A percentile compares a stretch with the other conserved stretches of the same genome.
These are phyloP conservation scores for Psix sp. DNA, from an alignment of 1,140 invertebrate species.

Conservation along the genomic window DNA sequence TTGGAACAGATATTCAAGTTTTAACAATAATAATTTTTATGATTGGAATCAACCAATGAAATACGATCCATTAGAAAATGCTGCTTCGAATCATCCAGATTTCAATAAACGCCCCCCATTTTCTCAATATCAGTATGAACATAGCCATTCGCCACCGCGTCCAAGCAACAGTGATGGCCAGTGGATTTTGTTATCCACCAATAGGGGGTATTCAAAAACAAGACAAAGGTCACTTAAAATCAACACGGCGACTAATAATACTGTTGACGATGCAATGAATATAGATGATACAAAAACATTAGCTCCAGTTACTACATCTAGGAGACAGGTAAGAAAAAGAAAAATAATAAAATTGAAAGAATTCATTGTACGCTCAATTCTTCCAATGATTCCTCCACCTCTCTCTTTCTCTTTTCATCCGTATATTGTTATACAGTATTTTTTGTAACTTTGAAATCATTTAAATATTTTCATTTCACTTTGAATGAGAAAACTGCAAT, in stretches of 20 bases:
- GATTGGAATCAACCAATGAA: constrained; percentile 65
- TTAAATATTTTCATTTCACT: no score
- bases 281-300: no score
- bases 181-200: constrained; percentile 86
- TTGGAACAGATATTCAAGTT: constrained; percentile 67
- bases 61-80: constrained; percentile 52
- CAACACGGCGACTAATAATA: constrained; percentile 73
- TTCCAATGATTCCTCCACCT: no score
- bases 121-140: constrained; percentile 72
- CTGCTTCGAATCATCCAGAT: constrained; percentile 32
- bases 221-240: constrained; percentile 74
- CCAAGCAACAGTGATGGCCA: constrained; percentile 83
- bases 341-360: constrained; percentile 13
- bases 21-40: constrained; percentile 52
- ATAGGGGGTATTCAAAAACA: constrained; percentile 82
- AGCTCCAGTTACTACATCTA: constrained; percentile 68
- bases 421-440: no score
- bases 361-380: no score
- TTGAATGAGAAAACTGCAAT: no score
- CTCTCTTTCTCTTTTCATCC: no score
- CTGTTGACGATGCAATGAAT: constrained; percentile 58
- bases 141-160: constrained; percentile 75
- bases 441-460: no score
- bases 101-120: constrained; percentile 68
- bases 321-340: constrained; percentile 71